Percentiles rank a stretch among this genome's conserved stretches.
Conservation (phyloP, 1,140 invertebrate genomes). For the Drosophila miranda region DNA sequence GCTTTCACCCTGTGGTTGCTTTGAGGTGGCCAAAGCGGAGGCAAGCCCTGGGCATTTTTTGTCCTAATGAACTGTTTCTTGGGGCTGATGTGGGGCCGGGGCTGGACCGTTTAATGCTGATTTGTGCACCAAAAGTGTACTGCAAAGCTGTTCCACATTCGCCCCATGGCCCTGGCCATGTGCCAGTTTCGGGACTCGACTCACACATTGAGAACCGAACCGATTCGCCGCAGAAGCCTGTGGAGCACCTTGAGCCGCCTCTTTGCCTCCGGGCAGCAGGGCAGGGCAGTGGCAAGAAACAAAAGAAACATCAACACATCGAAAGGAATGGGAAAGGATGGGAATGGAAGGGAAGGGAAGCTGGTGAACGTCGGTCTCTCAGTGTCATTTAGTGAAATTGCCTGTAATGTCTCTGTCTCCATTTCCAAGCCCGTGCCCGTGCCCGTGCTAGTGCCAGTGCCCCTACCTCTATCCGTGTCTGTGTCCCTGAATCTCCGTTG, state of each 20-base stretch:
- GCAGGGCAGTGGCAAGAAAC: constrained; percentile 12
- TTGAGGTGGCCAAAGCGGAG: constrained; percentile 32
- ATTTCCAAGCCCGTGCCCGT: background rate
- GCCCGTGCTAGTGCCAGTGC: background rate
- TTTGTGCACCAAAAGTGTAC: constrained; percentile 63
- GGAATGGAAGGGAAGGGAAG: constrained; percentile 3
- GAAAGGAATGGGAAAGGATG: background rate
- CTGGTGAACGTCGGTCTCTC: constrained; percentile 29
- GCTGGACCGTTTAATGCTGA: constrained; percentile 59
- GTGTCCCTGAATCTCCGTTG: constrained; percentile 35
- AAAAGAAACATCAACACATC: constrained; percentile 1
- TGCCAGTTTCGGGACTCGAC: constrained; percentile 45
- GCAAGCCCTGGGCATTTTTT: constrained; percentile 30
- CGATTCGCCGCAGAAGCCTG: constrained; percentile 62
- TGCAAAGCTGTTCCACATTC: constrained; percentile 48
- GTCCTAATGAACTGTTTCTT: constrained; percentile 56
- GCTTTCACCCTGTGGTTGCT: constrained; percentile 33
- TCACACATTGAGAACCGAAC: constrained; percentile 14
- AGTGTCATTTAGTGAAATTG: constrained; percentile 76
- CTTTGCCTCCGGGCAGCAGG: constrained; percentile 46
- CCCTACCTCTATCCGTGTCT: constrained; percentile 3
- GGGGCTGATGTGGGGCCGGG: background rate
- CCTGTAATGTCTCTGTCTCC: constrained; percentile 61
- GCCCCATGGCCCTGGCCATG: constrained; percentile 56
- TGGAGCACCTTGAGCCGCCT: constrained; percentile 57